Base-by-base conservation (phyloP, 2,113 vertebrate species). In the Serinus canaria region DNA sequence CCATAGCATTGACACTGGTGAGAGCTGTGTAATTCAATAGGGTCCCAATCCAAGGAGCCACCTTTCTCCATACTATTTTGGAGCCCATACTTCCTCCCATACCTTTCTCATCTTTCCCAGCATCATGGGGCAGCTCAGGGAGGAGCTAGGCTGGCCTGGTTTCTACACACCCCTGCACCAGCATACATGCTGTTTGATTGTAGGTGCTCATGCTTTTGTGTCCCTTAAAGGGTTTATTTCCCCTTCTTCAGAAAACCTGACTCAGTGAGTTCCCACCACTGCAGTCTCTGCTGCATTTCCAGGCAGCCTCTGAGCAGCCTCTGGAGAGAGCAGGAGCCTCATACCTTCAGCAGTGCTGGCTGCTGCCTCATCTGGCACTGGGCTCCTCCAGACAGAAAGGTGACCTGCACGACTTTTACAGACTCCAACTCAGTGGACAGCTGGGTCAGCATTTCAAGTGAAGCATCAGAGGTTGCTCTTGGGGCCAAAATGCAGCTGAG, bases 281-380 rank as follows among this genome's bases (percentile, higher is more conserved):
- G 3, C 50, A 31, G 27, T 73, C 37, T 50, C 15, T 5, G 4
- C 33, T 74, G 59, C 43, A 7, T 89, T 85, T 95, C 43, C 52
- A 87, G 35, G 55, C 41, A 93, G 58, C 37, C 37, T 88, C 44
- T 75, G 52, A 64, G 67, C 67, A 88, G 31, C 27, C 9, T 53
- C 37, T 77, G 52, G n/a, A 44, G 35, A 33, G 20, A 73, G 15
- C 0, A 0, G 69, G 33, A 89, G 23, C 30, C 41, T 37, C 0
- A 0, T 64, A 24, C 31, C 17, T n/a, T 76, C 44, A 75, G 53
- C 58, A 86, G 55, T 3, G 0, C 47, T 70, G 44, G 8, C 28
- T 83, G 24, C 80, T 89, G 69, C 14, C 37, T 86, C 41, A 25
- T 30, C 68, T 86, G 68, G 33, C 67, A 76, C 33, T 37, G 66